Base-by-base conservation (phyloP, 1,140 invertebrate species). In the Oncopodura yosiiana region DNA sequence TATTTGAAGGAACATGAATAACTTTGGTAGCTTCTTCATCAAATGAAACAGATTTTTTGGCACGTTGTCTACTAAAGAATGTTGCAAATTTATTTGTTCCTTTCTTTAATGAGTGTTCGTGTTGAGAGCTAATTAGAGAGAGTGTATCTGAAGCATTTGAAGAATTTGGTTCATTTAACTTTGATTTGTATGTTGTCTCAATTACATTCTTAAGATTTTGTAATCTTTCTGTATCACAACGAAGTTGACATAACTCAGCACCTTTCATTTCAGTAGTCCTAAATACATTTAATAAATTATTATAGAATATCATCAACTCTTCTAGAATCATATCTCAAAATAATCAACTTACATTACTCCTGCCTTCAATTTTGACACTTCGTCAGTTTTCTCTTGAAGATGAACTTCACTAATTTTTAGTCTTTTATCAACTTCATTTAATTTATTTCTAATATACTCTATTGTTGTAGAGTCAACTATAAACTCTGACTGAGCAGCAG, bases 391-490 rank as follows among this genome's bases (percentile, higher is more conserved):
- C 42, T 73, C 70, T 37, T 68, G 64, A 6, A 69, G 48, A 43
- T 66, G 56, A 12, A 42, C 56, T 19, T 68, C 66, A 26, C 37
- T 79, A 36, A 85, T 82, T 66, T 79, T 80, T 21, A 87, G 71
- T 21, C 76, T 73, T 14, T 73, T 71, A 70, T 91, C 87, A 39
- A 92, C 68, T 60, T 92, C 87, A 2, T 73, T 75, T 29, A 89
- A 68, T 58, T 86, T 83, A 52, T 78, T 81, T 58, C 84, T 77
- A 30, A 92, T 68, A 82, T 84, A 87, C 60, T 90, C 87, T 32
- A 90, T 81, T 0, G 90, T 94, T 12, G 91, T 76, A 69, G 93
- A 92, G 70, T 95, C 89, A 0, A 94, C 84, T 0, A 87, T 87
- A 37, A 95, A 4, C 1, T 67, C 65, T 84, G 81, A 70, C 88